phyloP scores from a whole-genome alignment of 1,140 invertebrate genomes.

The Hyles euphorbiae region DNA sequence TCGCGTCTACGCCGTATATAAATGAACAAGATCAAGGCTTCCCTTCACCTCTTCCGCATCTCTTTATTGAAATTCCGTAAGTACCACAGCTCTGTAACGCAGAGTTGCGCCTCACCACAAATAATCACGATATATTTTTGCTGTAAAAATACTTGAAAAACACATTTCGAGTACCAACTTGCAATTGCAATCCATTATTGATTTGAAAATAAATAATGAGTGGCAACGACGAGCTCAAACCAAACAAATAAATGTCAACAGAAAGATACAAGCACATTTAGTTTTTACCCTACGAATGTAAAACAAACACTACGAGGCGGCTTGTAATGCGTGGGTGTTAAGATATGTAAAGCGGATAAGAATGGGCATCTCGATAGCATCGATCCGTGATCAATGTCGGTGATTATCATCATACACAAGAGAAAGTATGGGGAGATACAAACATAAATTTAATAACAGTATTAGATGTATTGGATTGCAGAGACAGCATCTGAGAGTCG shows the following conservation, averaged over 20 bases:
- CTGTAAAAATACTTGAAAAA: too few species aligned
- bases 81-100: neutral
- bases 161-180: too few species aligned
- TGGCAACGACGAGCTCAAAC: neutral
- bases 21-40: conserved; percentile 55
- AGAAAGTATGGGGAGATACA: conserved; percentile 57
- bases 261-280: neutral
- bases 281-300: conserved; percentile 7
- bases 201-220: neutral
- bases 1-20: conserved; percentile 14
- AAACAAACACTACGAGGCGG: conserved; percentile 11
- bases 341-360: conserved; percentile 46
- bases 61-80: conserved; percentile 47
- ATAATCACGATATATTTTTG: too few species aligned
- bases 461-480: conserved; percentile 63
- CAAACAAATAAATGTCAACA: neutral
- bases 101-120: too few species aligned
- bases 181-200: neutral
- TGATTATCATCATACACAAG: conserved; percentile 50
- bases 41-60: conserved; percentile 52
- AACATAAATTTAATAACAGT: conserved; percentile 68
- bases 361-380: conserved; percentile 37
- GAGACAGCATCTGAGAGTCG: conserved; percentile 50
- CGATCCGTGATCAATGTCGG: conserved; percentile 45
- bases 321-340: conserved; percentile 36